Evolutionary conservation across 2,888 invertebrate species (phyloP).

Genomic region (Lottia scabra): DNA sequence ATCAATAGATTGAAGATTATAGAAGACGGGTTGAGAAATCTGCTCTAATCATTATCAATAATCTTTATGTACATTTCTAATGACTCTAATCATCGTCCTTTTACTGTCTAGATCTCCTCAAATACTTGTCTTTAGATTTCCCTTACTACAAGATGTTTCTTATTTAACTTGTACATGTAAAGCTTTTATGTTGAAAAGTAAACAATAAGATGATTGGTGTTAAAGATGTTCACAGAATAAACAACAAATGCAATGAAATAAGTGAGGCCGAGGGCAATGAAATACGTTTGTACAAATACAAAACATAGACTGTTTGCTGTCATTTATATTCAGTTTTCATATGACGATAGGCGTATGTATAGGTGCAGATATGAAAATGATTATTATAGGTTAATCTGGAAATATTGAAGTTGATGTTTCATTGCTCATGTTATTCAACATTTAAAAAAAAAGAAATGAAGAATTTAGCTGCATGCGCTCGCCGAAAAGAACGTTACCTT

Average conservation of each 20-base stretch:
- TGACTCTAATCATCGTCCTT: background rate
- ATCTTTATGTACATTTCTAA: slow-evolving; percentile 1
- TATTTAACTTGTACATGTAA: slow-evolving; percentile 7
- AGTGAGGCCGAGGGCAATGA: background rate
- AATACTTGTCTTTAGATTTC: background rate
- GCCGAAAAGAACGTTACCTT: too few species aligned
- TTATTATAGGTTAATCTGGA: too few species aligned
- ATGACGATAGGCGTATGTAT: too few species aligned
- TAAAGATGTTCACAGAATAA: background rate
- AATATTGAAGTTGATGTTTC: too few species aligned
- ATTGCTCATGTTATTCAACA: too few species aligned
- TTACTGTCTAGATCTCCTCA: background rate
- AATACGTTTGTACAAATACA: background rate
- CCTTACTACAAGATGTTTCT: background rate
- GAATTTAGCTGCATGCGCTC: too few species aligned
- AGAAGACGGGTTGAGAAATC: slow-evolving; percentile 1
- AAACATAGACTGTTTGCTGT: too few species aligned
- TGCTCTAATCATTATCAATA: background rate
- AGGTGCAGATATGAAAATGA: too few species aligned
- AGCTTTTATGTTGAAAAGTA: slow-evolving; percentile 4
- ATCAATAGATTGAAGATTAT: background rate
- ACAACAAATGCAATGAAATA: background rate
- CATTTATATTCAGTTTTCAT: too few species aligned
- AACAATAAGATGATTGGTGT: background rate
- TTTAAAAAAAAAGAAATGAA: too few species aligned